phyloP scores from a whole-genome alignment of 2,797 vertebrate genomes.

The Echeneis naucrates region DNA sequence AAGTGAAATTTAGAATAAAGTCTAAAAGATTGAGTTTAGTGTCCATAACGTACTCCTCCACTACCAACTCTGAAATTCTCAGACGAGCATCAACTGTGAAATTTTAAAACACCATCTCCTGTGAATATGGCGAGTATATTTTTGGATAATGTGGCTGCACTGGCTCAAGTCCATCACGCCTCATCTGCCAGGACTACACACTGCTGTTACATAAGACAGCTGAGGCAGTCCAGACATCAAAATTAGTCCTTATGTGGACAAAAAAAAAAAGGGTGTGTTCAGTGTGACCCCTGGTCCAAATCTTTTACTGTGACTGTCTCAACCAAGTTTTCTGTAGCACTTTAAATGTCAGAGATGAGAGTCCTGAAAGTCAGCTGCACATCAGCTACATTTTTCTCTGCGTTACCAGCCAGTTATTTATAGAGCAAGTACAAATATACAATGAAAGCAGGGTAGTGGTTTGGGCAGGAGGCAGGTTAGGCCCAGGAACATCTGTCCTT shows the following conservation, averaged over 20 bases:
- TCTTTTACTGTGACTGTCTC: slow-evolving; percentile 66
- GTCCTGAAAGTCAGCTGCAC: slow-evolving; percentile 66
- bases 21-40: neutral
- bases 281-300: slow-evolving; percentile 53
- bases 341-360: slow-evolving; percentile 54
- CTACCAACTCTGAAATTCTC: slow-evolving; percentile 26
- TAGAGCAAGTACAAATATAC: slow-evolving; percentile 82
- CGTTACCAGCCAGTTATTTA: slow-evolving; percentile 79
- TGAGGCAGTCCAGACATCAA: slow-evolving; percentile 65
- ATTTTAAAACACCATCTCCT: slow-evolving; percentile 43
- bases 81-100: slow-evolving; percentile 27
- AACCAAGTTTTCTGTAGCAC: slow-evolving; percentile 39
- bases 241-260: slow-evolving; percentile 72
- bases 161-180: slow-evolving; percentile 62
- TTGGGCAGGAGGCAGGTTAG: slow-evolving; percentile 71
- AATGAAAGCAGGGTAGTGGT: slow-evolving; percentile 68
- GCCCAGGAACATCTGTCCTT: slow-evolving; percentile 80
- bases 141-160: slow-evolving; percentile 70
- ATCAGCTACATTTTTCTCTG: slow-evolving; percentile 69
- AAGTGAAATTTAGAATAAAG: neutral
- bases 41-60: neutral
- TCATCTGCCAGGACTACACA: slow-evolving; percentile 68
- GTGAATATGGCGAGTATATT: slow-evolving; percentile 64
- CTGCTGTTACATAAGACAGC: slow-evolving; percentile 72
- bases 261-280: slow-evolving; percentile 66